phyloP scores from a whole-genome alignment of 2,888 invertebrate species.

The Portevinia maculata region DNA sequence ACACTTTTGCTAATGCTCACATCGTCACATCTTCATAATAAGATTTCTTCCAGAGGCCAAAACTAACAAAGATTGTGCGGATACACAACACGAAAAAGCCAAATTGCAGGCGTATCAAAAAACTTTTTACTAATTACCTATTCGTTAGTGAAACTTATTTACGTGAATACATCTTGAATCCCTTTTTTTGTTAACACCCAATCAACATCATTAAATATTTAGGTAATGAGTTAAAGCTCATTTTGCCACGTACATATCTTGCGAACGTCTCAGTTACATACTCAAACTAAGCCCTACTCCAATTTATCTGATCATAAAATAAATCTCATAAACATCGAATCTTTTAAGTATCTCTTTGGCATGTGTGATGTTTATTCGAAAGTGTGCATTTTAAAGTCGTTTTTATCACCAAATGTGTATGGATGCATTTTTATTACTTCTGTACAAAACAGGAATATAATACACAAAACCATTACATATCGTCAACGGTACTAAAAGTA shows the following conservation, averaged over 20 bases:
- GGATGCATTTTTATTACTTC: constrained; percentile 47
- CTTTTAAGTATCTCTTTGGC: constrained; percentile 44
- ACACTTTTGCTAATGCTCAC: no score
- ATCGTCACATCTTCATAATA: no score
- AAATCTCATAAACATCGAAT: constrained; percentile 41
- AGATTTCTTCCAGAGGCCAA: neutral
- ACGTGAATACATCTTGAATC: constrained; percentile 44
- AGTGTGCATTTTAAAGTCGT: constrained; percentile 45
- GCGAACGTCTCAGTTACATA: constrained; percentile 21
- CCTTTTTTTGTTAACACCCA: constrained; percentile 13
- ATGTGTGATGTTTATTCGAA: constrained; percentile 31
- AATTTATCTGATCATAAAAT: constrained; percentile 60
- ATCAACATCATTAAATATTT: constrained; percentile 56
- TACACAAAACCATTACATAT: constrained; percentile 40
- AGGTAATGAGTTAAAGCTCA: constrained; percentile 46
- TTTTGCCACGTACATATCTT: constrained; percentile 30
- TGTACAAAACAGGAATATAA: constrained; percentile 45
- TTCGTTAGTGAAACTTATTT: constrained; percentile 51
- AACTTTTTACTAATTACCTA: constrained; percentile 49
- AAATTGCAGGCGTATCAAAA: constrained; percentile 26
- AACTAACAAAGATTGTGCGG: constrained; percentile 1
- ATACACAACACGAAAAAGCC: constrained; percentile 13
- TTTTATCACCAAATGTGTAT: constrained; percentile 61
- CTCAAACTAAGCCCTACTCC: neutral
- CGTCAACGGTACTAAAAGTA: constrained; percentile 33